phyloP scores from a whole-genome alignment of 2,888 invertebrate genomes.

The Coleophora flavipennella region DNA sequence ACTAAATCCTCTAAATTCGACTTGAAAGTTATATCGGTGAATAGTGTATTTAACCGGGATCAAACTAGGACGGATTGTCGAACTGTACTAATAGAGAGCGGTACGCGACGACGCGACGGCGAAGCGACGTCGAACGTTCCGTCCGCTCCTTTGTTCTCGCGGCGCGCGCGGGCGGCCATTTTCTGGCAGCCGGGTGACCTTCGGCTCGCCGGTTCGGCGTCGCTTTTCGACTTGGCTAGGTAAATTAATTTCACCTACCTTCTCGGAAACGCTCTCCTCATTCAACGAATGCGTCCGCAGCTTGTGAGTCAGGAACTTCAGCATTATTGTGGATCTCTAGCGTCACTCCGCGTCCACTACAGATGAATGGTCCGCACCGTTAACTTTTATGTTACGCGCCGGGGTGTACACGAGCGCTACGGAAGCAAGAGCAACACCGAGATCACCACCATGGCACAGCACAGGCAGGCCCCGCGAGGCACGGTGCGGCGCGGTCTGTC shows the following conservation, averaged over 20 bases:
- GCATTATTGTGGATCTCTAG: slow-evolving; percentile 75
- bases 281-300: slow-evolving; percentile 88
- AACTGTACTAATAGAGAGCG: not conserved
- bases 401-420: not conserved
- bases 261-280: slow-evolving; percentile 83
- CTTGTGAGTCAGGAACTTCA: slow-evolving; percentile 89
- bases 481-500: no score
- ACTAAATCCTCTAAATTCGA: not conserved
- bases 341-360: no score
- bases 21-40: not conserved
- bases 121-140: slow-evolving; percentile 38
- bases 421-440: slow-evolving; percentile 2
- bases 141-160: slow-evolving; percentile 76
- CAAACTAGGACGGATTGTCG: slow-evolving; percentile 2
- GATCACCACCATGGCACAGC: slow-evolving; percentile 25
- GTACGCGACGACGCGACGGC: slow-evolving; percentile 19
- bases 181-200: slow-evolving; percentile 70
- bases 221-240: slow-evolving; percentile 24
- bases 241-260: slow-evolving; percentile 76
- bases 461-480: no score
- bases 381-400: not conserved
- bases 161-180: slow-evolving; percentile 72
- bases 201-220: slow-evolving; percentile 36
- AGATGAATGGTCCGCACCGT: not conserved
- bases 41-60: not conserved